Evolutionary conservation across 2,888 invertebrate genomes (phyloP), one percentile per base, ranked within the genome.

Genomic region (Morinoia aosen): DNA sequence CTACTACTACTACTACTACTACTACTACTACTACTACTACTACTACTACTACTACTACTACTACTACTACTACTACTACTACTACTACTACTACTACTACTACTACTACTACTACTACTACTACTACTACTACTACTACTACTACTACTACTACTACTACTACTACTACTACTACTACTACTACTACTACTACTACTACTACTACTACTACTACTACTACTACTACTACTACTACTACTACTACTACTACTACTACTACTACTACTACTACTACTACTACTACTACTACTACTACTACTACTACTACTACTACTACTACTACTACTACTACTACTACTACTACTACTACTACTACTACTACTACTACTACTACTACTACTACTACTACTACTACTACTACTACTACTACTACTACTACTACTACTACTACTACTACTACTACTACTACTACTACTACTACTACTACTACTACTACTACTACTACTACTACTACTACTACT

Each of bases 21-120:
- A 76, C 88, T 76, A 76, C 88, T 76, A 76, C 88, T 76, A 76
- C 88, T 76, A 76, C 88, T 76, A 76, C 88, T 76, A 76, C 88
- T 76, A 76, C 88, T 76, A 76, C 88, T 76, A 76, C 88, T 76
- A 76, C 88, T 76, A 76, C 88, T 76, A 76, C 88, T 76, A 76
- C 88, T 76, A 76, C 88, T 76, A 76, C 88, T 76, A 76, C 88
- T 76, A 76, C 88, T 76, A 76, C 88, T 76, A 25, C 25, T 76
- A 76, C 88, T 76, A 25, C 25, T 25, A 76, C 88, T 76, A 76
- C 88, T 76, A 76, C 88, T 76, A 76, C 88, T 76, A 76, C 88
- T 76, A 76, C 88, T 76, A 76, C 88, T 76, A 76, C 88, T 76
- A 76, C 88, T 76, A 76, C 88, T 76, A 76, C 88, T 76, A 76